Conservation (phyloP, 2,888 invertebrate species). For the Hypolimnas misippus region DNA sequence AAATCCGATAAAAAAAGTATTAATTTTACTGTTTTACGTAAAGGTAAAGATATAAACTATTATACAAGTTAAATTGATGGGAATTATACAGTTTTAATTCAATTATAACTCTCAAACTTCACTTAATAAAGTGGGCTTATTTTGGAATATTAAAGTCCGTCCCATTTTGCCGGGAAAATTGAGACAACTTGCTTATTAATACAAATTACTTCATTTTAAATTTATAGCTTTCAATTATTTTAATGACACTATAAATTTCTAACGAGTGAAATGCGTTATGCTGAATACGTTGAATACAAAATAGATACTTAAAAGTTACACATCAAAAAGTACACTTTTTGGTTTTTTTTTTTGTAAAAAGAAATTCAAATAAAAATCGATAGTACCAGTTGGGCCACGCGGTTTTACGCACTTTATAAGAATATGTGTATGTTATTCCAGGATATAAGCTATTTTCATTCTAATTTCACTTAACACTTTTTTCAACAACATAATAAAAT, state of each 20-base stretch:
- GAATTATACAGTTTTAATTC: constrained; percentile 21
- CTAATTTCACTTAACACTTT: too few species aligned
- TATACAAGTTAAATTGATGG: constrained; percentile 3
- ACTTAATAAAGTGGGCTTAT: constrained; percentile 19
- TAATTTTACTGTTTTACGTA: not conserved
- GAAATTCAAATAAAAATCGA: too few species aligned
- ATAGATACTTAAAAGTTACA: too few species aligned
- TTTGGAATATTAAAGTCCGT: constrained; percentile 23
- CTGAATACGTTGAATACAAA: not conserved
- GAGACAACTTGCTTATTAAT: constrained; percentile 18
- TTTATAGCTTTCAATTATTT: constrained; percentile 13
- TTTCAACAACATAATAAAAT: too few species aligned
- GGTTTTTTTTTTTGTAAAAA: too few species aligned
- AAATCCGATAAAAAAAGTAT: not conserved
- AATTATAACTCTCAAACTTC: constrained; percentile 8
- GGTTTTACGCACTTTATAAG: too few species aligned
- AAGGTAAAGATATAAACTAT: not conserved
- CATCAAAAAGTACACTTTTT: too few species aligned
- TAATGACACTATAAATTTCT: constrained; percentile 14
- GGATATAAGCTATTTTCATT: too few species aligned
- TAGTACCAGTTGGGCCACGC: too few species aligned
- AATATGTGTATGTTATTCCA: too few species aligned
- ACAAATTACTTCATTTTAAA: constrained; percentile 12
- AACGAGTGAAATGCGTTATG: not conserved
- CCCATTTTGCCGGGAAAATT: constrained; percentile 11